phyloP scores from a whole-genome alignment of 2,113 vertebrate genomes.

The Lagopus muta region DNA sequence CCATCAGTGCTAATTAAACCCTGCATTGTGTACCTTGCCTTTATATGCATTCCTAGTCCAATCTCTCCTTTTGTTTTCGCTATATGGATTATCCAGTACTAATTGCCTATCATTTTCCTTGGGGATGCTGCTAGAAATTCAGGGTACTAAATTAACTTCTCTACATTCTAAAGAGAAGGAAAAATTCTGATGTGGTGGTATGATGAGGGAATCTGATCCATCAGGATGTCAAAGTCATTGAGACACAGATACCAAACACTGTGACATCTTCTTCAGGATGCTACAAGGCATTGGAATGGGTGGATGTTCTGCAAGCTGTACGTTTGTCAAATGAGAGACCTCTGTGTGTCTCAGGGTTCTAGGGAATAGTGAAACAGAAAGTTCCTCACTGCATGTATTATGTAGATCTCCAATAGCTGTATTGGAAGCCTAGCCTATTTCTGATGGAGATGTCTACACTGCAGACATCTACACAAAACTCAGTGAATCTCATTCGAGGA shows the following conservation, averaged over 20 bases:
- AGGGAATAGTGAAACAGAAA: neutral
- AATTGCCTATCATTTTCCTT: neutral
- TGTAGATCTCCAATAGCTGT: neutral
- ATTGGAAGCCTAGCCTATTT: neutral
- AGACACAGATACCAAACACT: neutral
- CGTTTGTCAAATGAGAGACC: neutral
- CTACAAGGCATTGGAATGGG: too few species aligned
- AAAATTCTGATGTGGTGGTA: neutral
- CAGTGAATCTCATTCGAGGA: neutral
- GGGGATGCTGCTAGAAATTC: neutral
- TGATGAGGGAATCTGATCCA: neutral
- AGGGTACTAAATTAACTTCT: too few species aligned
- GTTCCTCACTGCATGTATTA: neutral
- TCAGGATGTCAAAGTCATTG: neutral
- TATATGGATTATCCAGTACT: neutral
- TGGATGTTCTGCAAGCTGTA: neutral
- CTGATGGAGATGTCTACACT: neutral
- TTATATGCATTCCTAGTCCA: neutral
- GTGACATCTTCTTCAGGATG: neutral
- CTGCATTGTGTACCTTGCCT: accelerated
- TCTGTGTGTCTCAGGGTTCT: neutral
- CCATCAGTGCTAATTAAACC: neutral
- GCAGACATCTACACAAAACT: neutral
- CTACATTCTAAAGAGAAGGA: neutral
- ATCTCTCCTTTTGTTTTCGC: neutral